Evolutionary conservation across 2,113 vertebrate genomes (phyloP), one percentile per base, ranked within the genome.

Genomic region (Tonatia bakeri): DNA sequence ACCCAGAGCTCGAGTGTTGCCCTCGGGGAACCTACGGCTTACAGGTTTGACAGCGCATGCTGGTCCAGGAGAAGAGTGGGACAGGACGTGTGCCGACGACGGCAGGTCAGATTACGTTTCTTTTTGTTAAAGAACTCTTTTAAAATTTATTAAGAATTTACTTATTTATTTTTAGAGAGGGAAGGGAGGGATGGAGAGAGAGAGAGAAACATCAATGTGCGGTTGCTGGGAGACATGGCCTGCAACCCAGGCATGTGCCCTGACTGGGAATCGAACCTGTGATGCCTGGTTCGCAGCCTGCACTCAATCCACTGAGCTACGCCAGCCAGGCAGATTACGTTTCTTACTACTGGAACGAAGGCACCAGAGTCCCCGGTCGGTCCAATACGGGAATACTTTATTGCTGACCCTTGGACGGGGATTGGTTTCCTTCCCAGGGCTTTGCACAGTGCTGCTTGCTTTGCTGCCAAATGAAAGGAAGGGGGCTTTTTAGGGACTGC

Each of bases 401-500:
- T 38, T 13, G 4, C 14, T 26, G 72, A 52, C 24, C 52, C 59
- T 93, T 4, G 28, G 33, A 1, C 40, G 77, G 0, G 0, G 11
- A 61, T 28, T n/a, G 19, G 43, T 91, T 77, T 72, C 17, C 54
- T 81, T 36, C 59, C 69, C 31, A 54, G 73, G 16, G 8, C 76
- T 54, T 45, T 65, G 77, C 73, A 76, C 13, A 24, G 61, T 1
- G 7, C 22, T 56, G 24, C 67, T 38, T n/a, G 4, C 47, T 52
- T 52, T 36, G 11, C 50, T 61, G 65, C 7, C 38, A 31, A 40
- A 38, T 33, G 81, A 61, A 56, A 36, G 59, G 43, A 94, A 45
- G 3, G 56, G 61, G 52, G 19, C 45, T n/a, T 91, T 91, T 89
- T 76, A 43, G 79, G 77, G 92, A 86, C 84, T 72, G 31, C 38